Conservation (phyloP, 35 echinoderm and acorn worm genomes). For the Stichopus chloronotus region DNA sequence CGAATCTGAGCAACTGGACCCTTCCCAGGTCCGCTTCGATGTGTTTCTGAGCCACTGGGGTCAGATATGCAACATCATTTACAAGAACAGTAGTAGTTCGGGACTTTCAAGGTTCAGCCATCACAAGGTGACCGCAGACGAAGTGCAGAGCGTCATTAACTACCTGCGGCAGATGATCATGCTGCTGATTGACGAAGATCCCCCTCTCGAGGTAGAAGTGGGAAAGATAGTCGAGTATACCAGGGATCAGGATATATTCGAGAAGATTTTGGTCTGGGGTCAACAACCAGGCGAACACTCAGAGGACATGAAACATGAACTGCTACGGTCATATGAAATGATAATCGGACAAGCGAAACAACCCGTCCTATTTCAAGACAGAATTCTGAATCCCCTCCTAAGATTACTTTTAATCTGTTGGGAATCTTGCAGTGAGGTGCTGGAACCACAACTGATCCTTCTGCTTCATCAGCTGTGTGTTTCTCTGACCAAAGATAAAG, state of each 20-base stretch:
- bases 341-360: slow-evolving; percentile 86
- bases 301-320: slow-evolving; percentile 84
- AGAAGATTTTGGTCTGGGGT: slow-evolving; percentile 90
- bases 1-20: slow-evolving; percentile 3
- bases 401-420: slow-evolving; percentile 73
- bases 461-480: slow-evolving; percentile 93
- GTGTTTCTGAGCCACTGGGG: slow-evolving; percentile 82
- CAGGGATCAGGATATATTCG: slow-evolving; percentile 77
- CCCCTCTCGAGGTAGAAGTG: slow-evolving; percentile 64
- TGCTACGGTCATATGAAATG: slow-evolving; percentile 87
- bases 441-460: slow-evolving; percentile 83
- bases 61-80: slow-evolving; percentile 59
- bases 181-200: slow-evolving; percentile 82
- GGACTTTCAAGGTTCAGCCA: slow-evolving; percentile 65
- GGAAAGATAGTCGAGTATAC: slow-evolving; percentile 78
- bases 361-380: slow-evolving; percentile 81
- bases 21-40: slow-evolving; percentile 62
- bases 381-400: slow-evolving; percentile 86
- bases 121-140: slow-evolving; percentile 69
- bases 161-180: slow-evolving; percentile 91
- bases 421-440: slow-evolving; percentile 68
- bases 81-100: slow-evolving; percentile 40
- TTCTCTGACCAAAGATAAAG: slow-evolving; percentile 78
- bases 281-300: slow-evolving; percentile 63
- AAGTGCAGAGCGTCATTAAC: slow-evolving; percentile 90